phyloP scores from a whole-genome alignment of 2,113 vertebrate genomes.

The Bombycilla garrulus region DNA sequence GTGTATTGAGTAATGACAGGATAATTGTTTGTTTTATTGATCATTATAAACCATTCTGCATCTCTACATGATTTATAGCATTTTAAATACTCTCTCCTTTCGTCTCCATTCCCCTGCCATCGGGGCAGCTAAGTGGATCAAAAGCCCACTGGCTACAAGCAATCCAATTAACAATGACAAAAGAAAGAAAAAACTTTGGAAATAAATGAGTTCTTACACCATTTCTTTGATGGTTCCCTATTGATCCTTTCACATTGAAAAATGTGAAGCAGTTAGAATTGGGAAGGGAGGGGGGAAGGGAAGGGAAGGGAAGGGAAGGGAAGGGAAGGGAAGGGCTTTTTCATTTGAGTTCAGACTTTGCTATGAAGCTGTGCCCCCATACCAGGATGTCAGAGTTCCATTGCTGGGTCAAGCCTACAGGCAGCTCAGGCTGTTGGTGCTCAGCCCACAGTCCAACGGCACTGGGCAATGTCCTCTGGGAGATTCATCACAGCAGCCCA shows the following conservation, averaged over 20 bases:
- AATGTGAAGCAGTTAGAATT: background rate
- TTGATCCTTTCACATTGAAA: background rate
- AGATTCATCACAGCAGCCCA: background rate
- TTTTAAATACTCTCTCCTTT: slow-evolving; percentile 42
- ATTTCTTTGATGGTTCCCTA: slow-evolving; percentile 11
- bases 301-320: background rate
- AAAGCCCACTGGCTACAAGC: slow-evolving; percentile 42
- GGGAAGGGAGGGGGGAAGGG: background rate
- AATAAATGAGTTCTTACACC: slow-evolving; percentile 15
- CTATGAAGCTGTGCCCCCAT: background rate
- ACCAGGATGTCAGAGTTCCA: background rate
- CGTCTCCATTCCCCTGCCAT: background rate
- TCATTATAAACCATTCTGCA: slow-evolving; percentile 59
- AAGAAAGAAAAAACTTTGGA: background rate
- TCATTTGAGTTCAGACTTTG: background rate
- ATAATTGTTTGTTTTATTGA: slow-evolving; percentile 77
- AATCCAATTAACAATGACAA: slow-evolving; percentile 47
- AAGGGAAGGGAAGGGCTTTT: background rate
- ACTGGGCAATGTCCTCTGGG: background rate
- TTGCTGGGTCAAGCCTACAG: background rate
- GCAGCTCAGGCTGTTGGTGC: background rate
- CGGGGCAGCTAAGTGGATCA: slow-evolving; percentile 27
- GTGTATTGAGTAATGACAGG: slow-evolving; percentile 58
- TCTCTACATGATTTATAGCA: slow-evolving; percentile 54
- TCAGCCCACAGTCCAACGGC: background rate